phyloP scores from a whole-genome alignment of 2,888 invertebrate genomes.

The Megalurothrips usitatus region DNA sequence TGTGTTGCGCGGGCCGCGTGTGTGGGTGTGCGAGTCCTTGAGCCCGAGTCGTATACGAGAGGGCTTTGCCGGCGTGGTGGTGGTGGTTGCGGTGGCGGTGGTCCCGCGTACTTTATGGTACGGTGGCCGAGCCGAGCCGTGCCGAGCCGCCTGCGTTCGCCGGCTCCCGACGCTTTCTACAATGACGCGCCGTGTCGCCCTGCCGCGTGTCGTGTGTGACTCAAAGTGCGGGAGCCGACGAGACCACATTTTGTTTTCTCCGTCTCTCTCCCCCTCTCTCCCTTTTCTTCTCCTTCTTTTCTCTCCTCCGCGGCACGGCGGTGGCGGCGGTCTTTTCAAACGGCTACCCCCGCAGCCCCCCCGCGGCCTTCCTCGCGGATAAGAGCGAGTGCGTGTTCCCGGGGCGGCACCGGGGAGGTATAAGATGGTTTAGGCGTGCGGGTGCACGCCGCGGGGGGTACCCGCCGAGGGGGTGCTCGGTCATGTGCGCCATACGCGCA shows the following conservation, averaged over 20 bases:
- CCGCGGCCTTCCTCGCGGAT: too few species aligned
- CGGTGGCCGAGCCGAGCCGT: neutral
- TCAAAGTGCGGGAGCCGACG: neutral
- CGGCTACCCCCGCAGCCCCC: too few species aligned
- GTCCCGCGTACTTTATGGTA: neutral
- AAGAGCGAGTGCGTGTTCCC: too few species aligned
- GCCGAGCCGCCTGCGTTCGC: neutral
- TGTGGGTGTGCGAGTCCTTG: neutral
- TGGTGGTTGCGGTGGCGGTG: neutral
- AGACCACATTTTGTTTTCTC: neutral
- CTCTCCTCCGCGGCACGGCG: neutral
- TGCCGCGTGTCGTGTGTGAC: neutral
- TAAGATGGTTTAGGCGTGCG: too few species aligned
- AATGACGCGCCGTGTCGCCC: neutral
- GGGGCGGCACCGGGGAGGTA: too few species aligned
- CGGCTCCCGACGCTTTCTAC: too few species aligned
- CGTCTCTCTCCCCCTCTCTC: neutral
- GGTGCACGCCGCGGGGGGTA: too few species aligned
- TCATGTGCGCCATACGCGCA: too few species aligned
- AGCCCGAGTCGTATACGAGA: neutral
- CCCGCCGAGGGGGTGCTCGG: too few species aligned
- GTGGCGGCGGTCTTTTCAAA: too few species aligned
- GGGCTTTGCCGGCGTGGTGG: neutral
- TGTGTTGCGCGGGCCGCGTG: neutral
- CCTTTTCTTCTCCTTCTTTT: neutral